Conservation (phyloP, 2,888 invertebrate species). For the Spodoptera picta region DNA sequence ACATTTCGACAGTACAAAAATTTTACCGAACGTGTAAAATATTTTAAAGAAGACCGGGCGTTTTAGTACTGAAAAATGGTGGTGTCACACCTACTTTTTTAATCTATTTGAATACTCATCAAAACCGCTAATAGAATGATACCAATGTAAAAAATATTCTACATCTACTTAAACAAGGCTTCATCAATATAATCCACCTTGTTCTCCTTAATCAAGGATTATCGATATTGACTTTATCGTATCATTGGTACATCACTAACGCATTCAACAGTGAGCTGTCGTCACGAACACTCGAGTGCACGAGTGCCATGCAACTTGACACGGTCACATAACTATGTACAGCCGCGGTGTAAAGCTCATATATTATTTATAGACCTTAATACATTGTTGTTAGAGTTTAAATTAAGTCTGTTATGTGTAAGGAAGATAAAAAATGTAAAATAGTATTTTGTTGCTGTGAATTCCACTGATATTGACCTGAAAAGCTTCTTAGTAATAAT, state of each 20-base stretch:
- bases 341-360: constrained; percentile 34
- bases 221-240: constrained; percentile 18
- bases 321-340: constrained; percentile 52
- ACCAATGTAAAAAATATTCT: too few relatives aligned
- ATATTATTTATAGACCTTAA: constrained; percentile 18
- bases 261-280: constrained; percentile 56
- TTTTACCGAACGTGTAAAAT: not conserved
- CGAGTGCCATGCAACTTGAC: constrained; percentile 61
- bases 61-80: not conserved
- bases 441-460: too few relatives aligned
- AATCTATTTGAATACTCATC: too few relatives aligned
- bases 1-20: too few relatives aligned
- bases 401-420: too few relatives aligned
- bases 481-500: too few relatives aligned
- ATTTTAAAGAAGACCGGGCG: not conserved
- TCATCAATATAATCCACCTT: not conserved
- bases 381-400: not conserved
- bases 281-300: constrained; percentile 50
- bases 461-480: too few relatives aligned
- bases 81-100: too few relatives aligned
- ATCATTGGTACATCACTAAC: constrained; percentile 41
- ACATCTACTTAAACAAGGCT: too few relatives aligned
- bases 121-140: too few relatives aligned
- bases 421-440: too few relatives aligned
- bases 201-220: too few relatives aligned